Evolutionary conservation across 2,888 invertebrate species (phyloP).

Genomic region (Dastarcus helophoroides): DNA sequence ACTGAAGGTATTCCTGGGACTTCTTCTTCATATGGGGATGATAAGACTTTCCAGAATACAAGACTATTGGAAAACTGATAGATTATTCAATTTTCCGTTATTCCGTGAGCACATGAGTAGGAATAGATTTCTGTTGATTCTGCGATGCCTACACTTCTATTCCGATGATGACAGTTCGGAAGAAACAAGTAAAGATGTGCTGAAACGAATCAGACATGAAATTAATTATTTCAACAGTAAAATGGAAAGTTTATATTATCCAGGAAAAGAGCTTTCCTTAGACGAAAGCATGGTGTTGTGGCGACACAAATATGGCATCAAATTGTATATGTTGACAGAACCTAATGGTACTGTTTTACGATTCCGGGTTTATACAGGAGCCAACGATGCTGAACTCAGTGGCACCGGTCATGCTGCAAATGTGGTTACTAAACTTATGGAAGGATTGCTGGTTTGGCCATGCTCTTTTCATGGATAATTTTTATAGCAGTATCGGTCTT

Average conservation of each 20-base stretch:
- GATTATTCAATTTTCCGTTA: slow-evolving; percentile 10
- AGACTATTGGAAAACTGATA: slow-evolving; percentile 15
- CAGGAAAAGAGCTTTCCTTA: neutral
- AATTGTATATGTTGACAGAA: slow-evolving; percentile 3
- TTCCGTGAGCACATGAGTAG: slow-evolving; percentile 11
- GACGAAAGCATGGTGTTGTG: slow-evolving; percentile 1
- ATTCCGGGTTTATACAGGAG: no score
- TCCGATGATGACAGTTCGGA: neutral
- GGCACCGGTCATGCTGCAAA: no score
- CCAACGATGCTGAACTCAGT: no score
- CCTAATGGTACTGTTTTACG: neutral
- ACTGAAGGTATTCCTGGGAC: slow-evolving; percentile 13
- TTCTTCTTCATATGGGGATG: slow-evolving; percentile 14
- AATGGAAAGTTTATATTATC: neutral
- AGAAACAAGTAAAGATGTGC: neutral
- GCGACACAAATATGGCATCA: slow-evolving; percentile 2
- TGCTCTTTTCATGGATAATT: no score
- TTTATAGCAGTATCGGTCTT: no score
- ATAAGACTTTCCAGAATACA: slow-evolving; percentile 11
- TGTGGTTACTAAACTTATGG: no score
- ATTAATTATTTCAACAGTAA: neutral
- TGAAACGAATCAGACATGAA: neutral
- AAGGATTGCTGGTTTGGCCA: no score
- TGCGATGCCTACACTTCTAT: slow-evolving; percentile 10
- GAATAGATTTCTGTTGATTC: slow-evolving; percentile 13